phyloP scores from a whole-genome alignment of 37 sponge, comb jelly and placozoan genomes.

The Tethya wilhelma region DNA sequence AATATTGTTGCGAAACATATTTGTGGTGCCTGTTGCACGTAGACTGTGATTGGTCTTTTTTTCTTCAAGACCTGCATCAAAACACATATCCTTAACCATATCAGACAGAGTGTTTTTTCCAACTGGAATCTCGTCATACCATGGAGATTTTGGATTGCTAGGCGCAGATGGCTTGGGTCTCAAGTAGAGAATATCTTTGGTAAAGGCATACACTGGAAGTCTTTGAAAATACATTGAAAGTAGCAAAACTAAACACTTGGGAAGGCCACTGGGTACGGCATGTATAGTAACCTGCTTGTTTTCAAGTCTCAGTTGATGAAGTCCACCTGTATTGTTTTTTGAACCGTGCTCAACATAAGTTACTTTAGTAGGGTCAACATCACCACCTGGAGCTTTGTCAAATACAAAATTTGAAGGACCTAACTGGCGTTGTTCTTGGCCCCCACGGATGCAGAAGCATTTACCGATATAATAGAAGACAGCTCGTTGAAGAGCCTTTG shows the following conservation, averaged over 20 bases:
- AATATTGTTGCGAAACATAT: constrained; percentile 28
- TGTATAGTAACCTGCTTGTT: constrained; percentile 23
- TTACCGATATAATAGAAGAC: constrained; percentile 31
- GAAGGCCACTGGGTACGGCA: too few relatives aligned
- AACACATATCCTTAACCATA: constrained; percentile 33
- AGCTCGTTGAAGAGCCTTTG: too few relatives aligned
- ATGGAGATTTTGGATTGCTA: not conserved
- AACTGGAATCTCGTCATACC: constrained; percentile 12
- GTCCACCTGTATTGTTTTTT: constrained; percentile 39
- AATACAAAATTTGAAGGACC: constrained; percentile 7
- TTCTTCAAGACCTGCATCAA: constrained; percentile 22
- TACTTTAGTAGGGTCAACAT: not conserved
- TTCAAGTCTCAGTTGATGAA: constrained; percentile 7
- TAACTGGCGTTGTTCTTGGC: constrained; percentile 17
- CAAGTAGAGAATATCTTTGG: constrained; percentile 22
- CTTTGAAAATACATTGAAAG: too few relatives aligned
- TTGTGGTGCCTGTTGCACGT: too few relatives aligned
- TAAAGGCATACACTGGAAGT: too few relatives aligned
- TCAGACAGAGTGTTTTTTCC: constrained; percentile 36
- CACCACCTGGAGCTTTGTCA: too few relatives aligned
- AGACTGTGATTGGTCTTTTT: constrained; percentile 62
- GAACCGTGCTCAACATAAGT: constrained; percentile 44
- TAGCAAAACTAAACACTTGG: constrained; percentile 8
- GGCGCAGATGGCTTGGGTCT: constrained; percentile 7
- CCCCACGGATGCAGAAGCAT: constrained; percentile 23